Conservation (phyloP, 2,888 invertebrate genomes). For the Drosophila kokeensis region DNA sequence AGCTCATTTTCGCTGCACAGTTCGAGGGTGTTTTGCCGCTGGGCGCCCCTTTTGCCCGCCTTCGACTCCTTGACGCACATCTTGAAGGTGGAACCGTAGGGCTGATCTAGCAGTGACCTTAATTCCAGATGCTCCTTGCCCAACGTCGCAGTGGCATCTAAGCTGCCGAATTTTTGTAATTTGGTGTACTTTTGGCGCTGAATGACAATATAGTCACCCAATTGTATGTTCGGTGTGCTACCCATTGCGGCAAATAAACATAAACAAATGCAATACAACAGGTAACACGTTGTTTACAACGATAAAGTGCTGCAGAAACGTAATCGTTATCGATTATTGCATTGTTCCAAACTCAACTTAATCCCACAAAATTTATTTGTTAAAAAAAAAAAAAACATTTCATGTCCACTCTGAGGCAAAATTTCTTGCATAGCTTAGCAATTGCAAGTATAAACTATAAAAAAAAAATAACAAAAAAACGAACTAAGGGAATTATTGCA, state of each 20-base stretch:
- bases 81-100: conserved; percentile 91
- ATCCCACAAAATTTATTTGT: not conserved
- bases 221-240: conserved; percentile 85
- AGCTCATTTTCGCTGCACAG: conserved; percentile 86
- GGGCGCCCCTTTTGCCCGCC: conserved; percentile 83
- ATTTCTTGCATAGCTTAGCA: not conserved
- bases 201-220: conserved; percentile 91
- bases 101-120: conserved; percentile 88
- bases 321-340: conserved; percentile 10
- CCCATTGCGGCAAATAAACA: conserved; percentile 20
- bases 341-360: not conserved
- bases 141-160: conserved; percentile 88
- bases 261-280: conserved; percentile 21
- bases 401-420: not conserved
- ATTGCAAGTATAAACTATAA: not conserved
- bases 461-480: not conserved
- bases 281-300: conserved; percentile 41
- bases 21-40: conserved; percentile 86
- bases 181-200: conserved; percentile 92
- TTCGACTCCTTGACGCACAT: conserved; percentile 87
- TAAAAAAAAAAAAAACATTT: not conserved
- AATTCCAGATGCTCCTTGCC: conserved; percentile 90
- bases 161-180: conserved; percentile 89
- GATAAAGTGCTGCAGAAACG: conserved; percentile 6
- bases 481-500: not conserved